A percentile compares a stretch with the other conserved stretches of the same genome.
Evolutionary conservation across 1,140 invertebrate species (phyloP).

Genomic region (Hypothenemus hampei): DNA sequence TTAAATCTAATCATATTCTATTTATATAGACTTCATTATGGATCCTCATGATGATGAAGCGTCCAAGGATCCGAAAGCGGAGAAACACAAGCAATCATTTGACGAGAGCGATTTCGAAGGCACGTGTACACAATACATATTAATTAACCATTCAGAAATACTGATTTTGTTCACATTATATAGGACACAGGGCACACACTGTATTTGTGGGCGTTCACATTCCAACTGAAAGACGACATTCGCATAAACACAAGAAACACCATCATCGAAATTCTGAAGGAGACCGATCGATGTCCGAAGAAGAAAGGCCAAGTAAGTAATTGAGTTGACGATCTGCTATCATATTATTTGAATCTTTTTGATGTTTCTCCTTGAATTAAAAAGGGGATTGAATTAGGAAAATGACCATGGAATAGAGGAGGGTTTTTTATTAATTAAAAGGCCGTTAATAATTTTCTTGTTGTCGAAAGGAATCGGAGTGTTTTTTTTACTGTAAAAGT

Average conservation of each 20-base stretch:
- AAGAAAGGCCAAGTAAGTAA: slow-evolving; percentile 60
- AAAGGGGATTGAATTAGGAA: no score
- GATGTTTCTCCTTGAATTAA: no score
- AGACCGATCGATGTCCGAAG: slow-evolving; percentile 46
- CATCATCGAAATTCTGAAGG: slow-evolving; percentile 56
- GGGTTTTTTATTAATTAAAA: no score
- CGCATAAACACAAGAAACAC: slow-evolving; percentile 71
- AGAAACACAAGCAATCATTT: slow-evolving; percentile 68
- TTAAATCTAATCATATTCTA: background rate
- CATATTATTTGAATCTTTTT: no score
- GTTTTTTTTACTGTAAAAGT: no score
- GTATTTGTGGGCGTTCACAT: slow-evolving; percentile 86
- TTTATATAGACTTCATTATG: slow-evolving; percentile 6
- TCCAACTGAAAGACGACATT: slow-evolving; percentile 68
- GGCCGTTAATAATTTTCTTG: no score
- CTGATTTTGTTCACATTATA: background rate
- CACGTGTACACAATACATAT: no score
- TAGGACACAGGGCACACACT: slow-evolving; percentile 83
- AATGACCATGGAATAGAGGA: no score
- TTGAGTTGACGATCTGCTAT: no score
- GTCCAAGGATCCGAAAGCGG: slow-evolving; percentile 75
- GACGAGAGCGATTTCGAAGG: slow-evolving; percentile 86
- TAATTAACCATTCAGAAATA: background rate
- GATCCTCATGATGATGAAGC: slow-evolving; percentile 61
- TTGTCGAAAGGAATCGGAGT: no score